Evolutionary conservation across 2,113 vertebrate species (phyloP), one percentile per base, ranked within the genome.

Genomic region (Peromyscus polionotus): DNA sequence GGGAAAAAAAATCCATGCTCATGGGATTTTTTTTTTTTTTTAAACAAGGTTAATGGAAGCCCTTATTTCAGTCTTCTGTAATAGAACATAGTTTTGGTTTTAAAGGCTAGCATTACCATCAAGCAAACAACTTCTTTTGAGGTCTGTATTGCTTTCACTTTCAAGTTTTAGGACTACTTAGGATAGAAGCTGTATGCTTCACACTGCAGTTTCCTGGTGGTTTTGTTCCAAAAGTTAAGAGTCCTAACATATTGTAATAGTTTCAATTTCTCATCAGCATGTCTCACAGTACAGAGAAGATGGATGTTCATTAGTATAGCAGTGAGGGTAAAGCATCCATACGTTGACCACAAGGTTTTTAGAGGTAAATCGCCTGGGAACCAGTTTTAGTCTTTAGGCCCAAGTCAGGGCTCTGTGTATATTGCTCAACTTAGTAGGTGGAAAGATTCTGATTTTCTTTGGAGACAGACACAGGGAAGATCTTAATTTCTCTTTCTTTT

Each of bases 11-110:
- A 96, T 96, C 83, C 65, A 97, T 97, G 86, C 97, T 98, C 96
- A 80, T 96, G 97, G 97, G 96, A 97, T 98, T 98, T 97, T 97
- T 51, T 96, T 95, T 42, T 98, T 95, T 95, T 96, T 97, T 39
- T 76, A 11, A 86, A 95, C 95, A 97, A 98, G 93, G 97, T 97
- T 98, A 92, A 96, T 97, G 93, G 96, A 98, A 98, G 94, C 95
- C 96, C 95, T 97, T 97, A 97, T 98, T 98, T 98, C 91, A 90
- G 97, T 95, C 84, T 98, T 98, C 96, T 95, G 90, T 98, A 98
- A 98, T 95, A 95, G 86, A 93, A 96, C 94, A 92, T 97, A 51
- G 93, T 98, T 98, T 97, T 98, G 95, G 93, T 96, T 98, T 87
- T 97, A 98, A 98, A 94, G 96, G 59, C 95, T 92, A 97, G 63